Conservation (phyloP, 2,797 vertebrate species). For the Anguilla pacifica region DNA sequence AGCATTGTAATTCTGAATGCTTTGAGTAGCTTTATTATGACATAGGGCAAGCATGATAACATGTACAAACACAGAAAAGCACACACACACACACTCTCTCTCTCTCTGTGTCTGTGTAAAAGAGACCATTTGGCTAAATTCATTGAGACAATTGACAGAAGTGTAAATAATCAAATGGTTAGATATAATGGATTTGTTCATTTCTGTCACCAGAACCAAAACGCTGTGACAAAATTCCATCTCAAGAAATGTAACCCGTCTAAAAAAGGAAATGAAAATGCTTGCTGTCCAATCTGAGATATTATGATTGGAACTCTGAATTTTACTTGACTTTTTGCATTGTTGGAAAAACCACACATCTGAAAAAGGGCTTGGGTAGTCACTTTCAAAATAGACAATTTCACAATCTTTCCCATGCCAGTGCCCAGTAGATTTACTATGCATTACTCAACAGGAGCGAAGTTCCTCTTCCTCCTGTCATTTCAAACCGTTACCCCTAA, state of each 20-base stretch:
- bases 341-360: neutral
- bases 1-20: neutral
- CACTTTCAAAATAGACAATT: constrained; percentile 63
- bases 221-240: neutral
- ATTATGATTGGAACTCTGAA: neutral
- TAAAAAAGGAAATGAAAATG: neutral
- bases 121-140: neutral
- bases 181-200: neutral
- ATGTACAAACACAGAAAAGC: too few relatives aligned
- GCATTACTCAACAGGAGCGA: constrained; percentile 72
- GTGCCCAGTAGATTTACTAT: constrained; percentile 61
- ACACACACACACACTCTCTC: neutral
- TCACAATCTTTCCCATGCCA: constrained; percentile 72
- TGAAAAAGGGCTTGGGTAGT: constrained; percentile 39
- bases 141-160: neutral
- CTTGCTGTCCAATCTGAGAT: neutral
- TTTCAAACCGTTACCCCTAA: constrained; percentile 66
- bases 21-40: neutral
- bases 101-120: too few relatives aligned
- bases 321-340: neutral
- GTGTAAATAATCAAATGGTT: neutral
- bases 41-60: too few relatives aligned
- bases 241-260: neutral
- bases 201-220: neutral
- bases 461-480: constrained; percentile 69